Conservation (phyloP, 2,797 vertebrate genomes). For the Fundulus diaphanus region DNA sequence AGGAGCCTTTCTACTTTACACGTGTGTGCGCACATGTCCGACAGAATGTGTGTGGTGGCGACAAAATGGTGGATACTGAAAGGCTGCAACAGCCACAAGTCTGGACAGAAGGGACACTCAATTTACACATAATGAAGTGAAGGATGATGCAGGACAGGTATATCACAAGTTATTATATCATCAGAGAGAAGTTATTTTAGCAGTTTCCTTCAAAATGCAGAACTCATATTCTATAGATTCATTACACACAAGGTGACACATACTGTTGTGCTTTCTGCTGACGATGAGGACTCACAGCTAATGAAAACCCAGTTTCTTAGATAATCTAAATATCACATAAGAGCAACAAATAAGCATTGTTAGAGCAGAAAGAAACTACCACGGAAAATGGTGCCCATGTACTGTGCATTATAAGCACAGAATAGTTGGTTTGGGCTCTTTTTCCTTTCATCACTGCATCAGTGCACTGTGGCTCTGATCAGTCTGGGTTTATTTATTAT, state of each 20-base stretch:
- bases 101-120: background rate
- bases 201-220: background rate
- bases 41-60: slow-evolving; percentile 25
- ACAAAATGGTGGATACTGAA: slow-evolving; percentile 37
- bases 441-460: no score
- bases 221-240: background rate
- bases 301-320: background rate
- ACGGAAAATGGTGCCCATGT: no score
- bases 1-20: slow-evolving; percentile 59
- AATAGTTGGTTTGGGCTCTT: background rate
- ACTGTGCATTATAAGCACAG: no score
- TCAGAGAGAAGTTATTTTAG: background rate
- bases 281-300: no score
- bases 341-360: background rate
- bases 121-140: slow-evolving; percentile 30
- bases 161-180: background rate
- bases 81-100: slow-evolving; percentile 11
- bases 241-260: background rate
- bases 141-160: background rate
- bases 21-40: slow-evolving; percentile 19
- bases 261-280: background rate
- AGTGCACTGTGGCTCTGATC: no score
- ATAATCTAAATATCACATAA: background rate
- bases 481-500: no score
- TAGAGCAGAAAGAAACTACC: background rate